Conservation (phyloP, 2,113 vertebrate genomes). For the Puffinus mauretanicus region DNA sequence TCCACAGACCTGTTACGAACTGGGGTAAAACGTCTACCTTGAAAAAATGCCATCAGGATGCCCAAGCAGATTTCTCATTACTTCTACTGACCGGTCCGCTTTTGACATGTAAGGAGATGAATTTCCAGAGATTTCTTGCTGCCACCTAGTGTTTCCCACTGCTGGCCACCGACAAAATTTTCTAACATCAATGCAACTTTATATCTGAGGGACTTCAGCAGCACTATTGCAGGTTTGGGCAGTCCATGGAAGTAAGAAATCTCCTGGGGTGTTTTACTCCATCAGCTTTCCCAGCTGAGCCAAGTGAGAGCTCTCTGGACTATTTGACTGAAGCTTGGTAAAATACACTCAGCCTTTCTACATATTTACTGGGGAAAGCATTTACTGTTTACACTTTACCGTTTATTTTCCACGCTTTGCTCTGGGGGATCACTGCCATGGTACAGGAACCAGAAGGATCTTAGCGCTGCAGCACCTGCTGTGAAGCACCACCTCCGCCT, state of each 20-base stretch:
- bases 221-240: not conserved
- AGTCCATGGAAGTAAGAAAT: not conserved
- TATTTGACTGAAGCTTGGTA: not conserved
- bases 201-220: not conserved
- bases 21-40: not conserved
- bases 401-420: rapidly evolving
- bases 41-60: not conserved
- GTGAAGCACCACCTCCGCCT: not conserved
- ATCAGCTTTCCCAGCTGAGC: not conserved
- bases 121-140: conserved; percentile 50
- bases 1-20: not conserved
- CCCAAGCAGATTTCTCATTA: not conserved
- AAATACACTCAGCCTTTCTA: not conserved
- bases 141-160: conserved; percentile 55
- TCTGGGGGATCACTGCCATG: not conserved
- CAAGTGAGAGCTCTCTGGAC: rapidly evolving
- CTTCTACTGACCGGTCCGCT: not conserved
- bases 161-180: rapidly evolving
- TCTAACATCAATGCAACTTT: not conserved
- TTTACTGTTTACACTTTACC: not conserved
- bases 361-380: not conserved
- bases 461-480: rapidly evolving
- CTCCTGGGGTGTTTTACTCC: not conserved
- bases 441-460: not conserved
- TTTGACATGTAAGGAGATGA: rapidly evolving